Conservation (phyloP, 2,888 invertebrate genomes). For the Cephus sareptanus region DNA sequence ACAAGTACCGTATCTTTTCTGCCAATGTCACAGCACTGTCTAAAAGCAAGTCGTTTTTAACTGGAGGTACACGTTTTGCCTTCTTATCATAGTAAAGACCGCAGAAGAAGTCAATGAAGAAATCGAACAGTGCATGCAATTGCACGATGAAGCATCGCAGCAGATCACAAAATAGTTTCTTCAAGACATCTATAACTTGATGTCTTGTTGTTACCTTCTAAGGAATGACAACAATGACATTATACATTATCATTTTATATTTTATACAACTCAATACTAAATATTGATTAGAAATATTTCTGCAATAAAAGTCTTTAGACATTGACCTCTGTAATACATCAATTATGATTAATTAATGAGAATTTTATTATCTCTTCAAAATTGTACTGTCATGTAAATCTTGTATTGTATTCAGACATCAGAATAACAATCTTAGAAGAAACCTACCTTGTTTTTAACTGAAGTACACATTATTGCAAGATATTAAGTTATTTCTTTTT, state of each 20-base stretch:
- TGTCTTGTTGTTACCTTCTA: not conserved
- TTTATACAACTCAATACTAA: too few relatives aligned
- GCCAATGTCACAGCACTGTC: slow-evolving; percentile 79
- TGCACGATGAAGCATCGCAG: slow-evolving; percentile 47
- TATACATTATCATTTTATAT: too few relatives aligned
- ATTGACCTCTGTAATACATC: too few relatives aligned
- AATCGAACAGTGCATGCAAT: slow-evolving; percentile 62
- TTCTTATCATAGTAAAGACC: slow-evolving; percentile 63
- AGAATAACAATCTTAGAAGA: too few relatives aligned
- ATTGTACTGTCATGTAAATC: too few relatives aligned
- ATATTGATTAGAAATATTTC: too few relatives aligned
- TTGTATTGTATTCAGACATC: too few relatives aligned
- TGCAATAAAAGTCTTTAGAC: too few relatives aligned
- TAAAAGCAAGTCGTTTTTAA: slow-evolving; percentile 65
- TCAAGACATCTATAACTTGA: slow-evolving; percentile 18
- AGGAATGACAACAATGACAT: not conserved
- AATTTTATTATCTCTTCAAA: too few relatives aligned
- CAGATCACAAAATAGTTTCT: slow-evolving; percentile 36
- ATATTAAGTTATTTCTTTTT: too few relatives aligned
- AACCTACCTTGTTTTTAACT: not conserved
- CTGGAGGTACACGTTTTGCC: slow-evolving; percentile 60
- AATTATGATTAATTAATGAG: too few relatives aligned
- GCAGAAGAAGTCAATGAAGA: slow-evolving; percentile 64
- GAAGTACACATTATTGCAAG: not conserved
- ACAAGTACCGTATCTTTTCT: slow-evolving; percentile 71